Evolutionary conservation across 2,797 vertebrate species (phyloP).

Genomic region (Etheostoma perlongum): DNA sequence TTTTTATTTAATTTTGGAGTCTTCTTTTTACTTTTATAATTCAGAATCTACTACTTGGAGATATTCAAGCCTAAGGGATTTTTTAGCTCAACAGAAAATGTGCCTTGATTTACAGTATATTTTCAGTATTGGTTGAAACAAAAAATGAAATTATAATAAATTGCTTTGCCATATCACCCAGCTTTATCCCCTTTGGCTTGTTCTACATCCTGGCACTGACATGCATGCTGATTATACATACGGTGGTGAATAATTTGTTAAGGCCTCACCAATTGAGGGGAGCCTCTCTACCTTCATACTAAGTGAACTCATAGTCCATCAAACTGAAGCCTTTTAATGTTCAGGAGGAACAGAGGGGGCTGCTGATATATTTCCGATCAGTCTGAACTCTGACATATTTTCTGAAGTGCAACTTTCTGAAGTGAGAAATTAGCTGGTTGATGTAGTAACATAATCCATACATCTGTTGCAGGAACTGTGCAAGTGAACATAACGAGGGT

Average conservation of each 20-base stretch:
- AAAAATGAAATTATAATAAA: not conserved
- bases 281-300: not conserved
- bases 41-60: not conserved
- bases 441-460: not conserved
- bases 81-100: not conserved
- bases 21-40: not conserved
- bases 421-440: not conserved
- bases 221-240: not conserved
- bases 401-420: not conserved
- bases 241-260: constrained; percentile 4
- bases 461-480: not conserved
- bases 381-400: constrained; percentile 2
- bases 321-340: not conserved
- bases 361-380: constrained; percentile 6
- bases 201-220: too few relatives aligned
- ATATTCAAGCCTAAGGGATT: not conserved
- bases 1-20: not conserved
- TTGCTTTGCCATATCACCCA: not conserved
- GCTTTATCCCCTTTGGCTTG: not conserved
- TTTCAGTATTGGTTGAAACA: not conserved
- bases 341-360: not conserved
- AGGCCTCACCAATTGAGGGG: constrained; percentile 4
- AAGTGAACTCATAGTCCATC: constrained; percentile 16
- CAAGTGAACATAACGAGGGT: not conserved
- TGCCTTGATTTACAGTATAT: not conserved